phyloP scores from a whole-genome alignment of 92 coral and sea anemone species.

The Heliopora coerulea region DNA sequence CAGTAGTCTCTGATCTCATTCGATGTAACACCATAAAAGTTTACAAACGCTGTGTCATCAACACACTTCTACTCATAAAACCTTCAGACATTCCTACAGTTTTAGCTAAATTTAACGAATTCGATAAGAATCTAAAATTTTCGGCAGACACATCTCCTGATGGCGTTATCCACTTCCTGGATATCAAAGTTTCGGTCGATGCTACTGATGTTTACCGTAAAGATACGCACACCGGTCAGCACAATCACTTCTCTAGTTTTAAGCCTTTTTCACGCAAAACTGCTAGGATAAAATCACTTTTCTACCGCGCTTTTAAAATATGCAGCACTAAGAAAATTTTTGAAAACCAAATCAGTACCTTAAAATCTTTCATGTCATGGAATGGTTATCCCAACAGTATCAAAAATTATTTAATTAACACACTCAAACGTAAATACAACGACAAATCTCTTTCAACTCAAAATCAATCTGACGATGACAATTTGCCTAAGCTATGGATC shows the following conservation, averaged over 20 bases:
- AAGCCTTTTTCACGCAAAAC: conserved; percentile 11
- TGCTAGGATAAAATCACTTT: conserved; percentile 25
- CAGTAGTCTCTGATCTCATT: conserved; percentile 32
- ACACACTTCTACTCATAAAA: conserved; percentile 31
- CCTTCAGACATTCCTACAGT: conserved; percentile 29
- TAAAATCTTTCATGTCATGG: conserved; percentile 35
- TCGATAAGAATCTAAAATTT: conserved; percentile 26
- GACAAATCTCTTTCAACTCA: not conserved
- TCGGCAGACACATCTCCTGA: conserved; percentile 32
- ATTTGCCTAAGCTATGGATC: conserved; percentile 9
- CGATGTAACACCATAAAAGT: conserved; percentile 7
- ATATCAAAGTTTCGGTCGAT: conserved; percentile 28
- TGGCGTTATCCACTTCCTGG: conserved; percentile 30
- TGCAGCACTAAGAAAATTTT: conserved; percentile 33
- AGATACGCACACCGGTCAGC: conserved; percentile 27
- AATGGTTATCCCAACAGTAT: conserved; percentile 39
- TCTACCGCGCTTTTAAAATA: conserved; percentile 22
- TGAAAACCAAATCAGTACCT: conserved; percentile 2
- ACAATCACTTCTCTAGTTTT: conserved; percentile 22
- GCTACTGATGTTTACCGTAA: conserved; percentile 39
- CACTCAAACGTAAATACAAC: not conserved
- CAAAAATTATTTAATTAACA: conserved; percentile 11
- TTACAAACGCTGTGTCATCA: conserved; percentile 26
- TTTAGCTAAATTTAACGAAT: not conserved
- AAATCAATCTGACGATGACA: not conserved